Percentiles rank a stretch among this genome's conserved stretches.
Evolutionary conservation across 1,140 invertebrate species (phyloP).

Genomic region (Mya arenaria): DNA sequence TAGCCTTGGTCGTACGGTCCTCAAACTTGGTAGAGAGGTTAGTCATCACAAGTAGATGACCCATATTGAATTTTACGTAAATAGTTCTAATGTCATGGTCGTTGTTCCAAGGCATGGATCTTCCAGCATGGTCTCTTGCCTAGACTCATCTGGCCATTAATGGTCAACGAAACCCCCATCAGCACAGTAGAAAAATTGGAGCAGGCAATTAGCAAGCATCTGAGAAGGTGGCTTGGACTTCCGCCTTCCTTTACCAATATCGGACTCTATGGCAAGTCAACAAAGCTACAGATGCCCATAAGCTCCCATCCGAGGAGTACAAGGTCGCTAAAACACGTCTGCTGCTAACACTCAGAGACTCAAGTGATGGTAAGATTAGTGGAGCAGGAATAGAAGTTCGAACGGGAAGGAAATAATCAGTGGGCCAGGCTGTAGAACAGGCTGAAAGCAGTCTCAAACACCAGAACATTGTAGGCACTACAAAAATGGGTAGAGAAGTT

Average conservation of each 20-base stretch:
- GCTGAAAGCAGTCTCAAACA: neutral
- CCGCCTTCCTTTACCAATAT: slow-evolving; percentile 47
- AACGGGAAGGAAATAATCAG: slow-evolving; percentile 35
- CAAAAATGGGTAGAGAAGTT: neutral
- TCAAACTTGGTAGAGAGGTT: too few species aligned
- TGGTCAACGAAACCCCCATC: slow-evolving; percentile 12
- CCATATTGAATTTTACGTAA: too few species aligned
- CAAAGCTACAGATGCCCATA: slow-evolving; percentile 43
- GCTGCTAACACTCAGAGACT: neutral
- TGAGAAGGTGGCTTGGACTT: neutral
- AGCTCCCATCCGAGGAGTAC: slow-evolving; percentile 29
- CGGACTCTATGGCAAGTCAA: slow-evolving; percentile 40
- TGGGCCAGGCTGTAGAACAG: neutral
- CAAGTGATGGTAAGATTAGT: neutral
- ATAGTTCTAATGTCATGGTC: too few species aligned
- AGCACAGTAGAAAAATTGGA: slow-evolving; percentile 33
- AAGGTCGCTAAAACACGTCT: slow-evolving; percentile 23
- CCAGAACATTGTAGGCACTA: slow-evolving; percentile 10
- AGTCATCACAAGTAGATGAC: too few species aligned
- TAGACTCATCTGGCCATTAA: slow-evolving; percentile 27
- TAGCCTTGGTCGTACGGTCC: too few species aligned
- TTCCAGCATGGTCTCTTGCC: too few species aligned
- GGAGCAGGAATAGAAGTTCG: slow-evolving; percentile 4
- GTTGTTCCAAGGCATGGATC: too few species aligned
- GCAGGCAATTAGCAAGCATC: slow-evolving; percentile 15